Percentiles rank a stretch among this genome's conserved stretches.
Conservation (phyloP, 92 coral and sea anemone species). For the Metridium senile region DNA sequence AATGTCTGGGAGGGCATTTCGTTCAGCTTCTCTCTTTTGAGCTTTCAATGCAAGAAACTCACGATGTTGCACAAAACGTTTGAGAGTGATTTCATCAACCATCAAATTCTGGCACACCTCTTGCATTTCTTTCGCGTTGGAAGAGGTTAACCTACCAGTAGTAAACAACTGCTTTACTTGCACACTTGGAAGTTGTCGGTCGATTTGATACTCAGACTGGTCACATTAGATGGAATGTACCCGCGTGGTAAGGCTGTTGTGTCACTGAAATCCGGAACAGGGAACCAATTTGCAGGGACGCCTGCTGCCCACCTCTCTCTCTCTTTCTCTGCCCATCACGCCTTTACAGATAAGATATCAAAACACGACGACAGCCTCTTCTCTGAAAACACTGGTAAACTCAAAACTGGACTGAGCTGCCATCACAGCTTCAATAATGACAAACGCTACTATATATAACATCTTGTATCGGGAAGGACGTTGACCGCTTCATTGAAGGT, state of each 20-base stretch:
- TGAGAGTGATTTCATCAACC: too few relatives aligned
- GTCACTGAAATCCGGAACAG: conserved; percentile 40
- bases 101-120: conserved; percentile 40
- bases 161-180: conserved; percentile 31
- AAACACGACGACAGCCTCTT: conserved; percentile 42
- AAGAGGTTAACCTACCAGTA: conserved; percentile 34
- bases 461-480: conserved; percentile 27
- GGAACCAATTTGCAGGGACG: conserved; percentile 44
- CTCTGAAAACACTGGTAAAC: conserved; percentile 41
- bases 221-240: conserved; percentile 22
- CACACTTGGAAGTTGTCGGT: conserved; percentile 28
- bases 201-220: conserved; percentile 20
- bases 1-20: too few relatives aligned
- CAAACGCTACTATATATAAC: conserved; percentile 24
- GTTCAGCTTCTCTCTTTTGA: too few relatives aligned
- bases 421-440: conserved; percentile 30
- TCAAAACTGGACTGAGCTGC: conserved; percentile 52
- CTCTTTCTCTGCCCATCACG: too few relatives aligned
- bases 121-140: conserved; percentile 37
- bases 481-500: conserved; percentile 20
- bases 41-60: too few relatives aligned
- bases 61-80: too few relatives aligned
- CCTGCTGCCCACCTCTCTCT: conserved; percentile 42
- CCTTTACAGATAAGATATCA: conserved; percentile 27
- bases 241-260: conserved; percentile 9